A percentile compares a stretch with the other conserved stretches of the same genome.
phyloP scores from a whole-genome alignment of 2,888 invertebrate genomes.

The Chaitophorus viminalis region DNA sequence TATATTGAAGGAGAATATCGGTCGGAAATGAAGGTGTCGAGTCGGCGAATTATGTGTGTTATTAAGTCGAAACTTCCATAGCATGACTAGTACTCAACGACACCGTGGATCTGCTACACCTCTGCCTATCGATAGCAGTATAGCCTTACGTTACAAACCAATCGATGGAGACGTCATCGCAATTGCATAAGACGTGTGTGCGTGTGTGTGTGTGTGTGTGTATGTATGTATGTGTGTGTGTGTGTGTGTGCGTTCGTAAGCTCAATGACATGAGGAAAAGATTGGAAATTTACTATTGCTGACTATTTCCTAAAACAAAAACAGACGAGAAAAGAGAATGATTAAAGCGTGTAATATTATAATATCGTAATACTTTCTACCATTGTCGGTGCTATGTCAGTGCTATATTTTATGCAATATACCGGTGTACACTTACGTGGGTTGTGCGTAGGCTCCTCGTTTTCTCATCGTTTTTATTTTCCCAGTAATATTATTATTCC shows the following conservation, averaged over 20 bases:
- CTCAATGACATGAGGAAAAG: neutral
- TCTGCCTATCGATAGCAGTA: neutral
- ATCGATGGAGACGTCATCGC: constrained; percentile 47
- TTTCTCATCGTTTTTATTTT: neutral
- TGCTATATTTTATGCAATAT: neutral
- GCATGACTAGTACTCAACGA: neutral
- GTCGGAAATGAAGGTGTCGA: constrained; percentile 60
- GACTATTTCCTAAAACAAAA: neutral
- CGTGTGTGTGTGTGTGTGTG: neutral
- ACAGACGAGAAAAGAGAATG: neutral
- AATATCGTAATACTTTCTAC: neutral
- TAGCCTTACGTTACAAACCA: constrained; percentile 1
- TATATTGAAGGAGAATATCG: constrained; percentile 47
- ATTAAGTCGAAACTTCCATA: constrained; percentile 38
- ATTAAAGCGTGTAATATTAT: neutral
- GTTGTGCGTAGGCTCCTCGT: neutral
- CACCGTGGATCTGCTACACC: constrained; percentile 8
- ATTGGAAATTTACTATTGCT: neutral
- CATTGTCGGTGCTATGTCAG: neutral
- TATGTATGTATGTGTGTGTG: neutral
- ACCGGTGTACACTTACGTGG: neutral
- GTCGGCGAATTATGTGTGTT: constrained; percentile 55
- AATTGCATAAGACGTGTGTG: neutral
- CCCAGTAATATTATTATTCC: neutral
- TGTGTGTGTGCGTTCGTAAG: neutral